These are phyloP conservation scores for Alviniconcha strummeri DNA, from an alignment of 2,888 invertebrate species.

Conservation along the genomic window DNA sequence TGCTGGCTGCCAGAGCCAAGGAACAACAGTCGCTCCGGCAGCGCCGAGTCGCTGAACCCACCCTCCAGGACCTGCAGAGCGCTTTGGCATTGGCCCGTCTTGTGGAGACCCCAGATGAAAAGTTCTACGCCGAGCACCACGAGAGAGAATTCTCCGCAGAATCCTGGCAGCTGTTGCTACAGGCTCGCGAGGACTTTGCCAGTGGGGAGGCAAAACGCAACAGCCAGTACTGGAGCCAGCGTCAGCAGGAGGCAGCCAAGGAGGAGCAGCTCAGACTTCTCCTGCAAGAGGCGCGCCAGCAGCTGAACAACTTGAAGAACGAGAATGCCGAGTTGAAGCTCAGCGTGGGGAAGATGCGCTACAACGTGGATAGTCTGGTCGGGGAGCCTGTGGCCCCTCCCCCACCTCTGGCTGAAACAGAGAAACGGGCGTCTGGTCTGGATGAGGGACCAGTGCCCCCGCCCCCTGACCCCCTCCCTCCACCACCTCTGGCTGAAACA, in stretches of 20 bases:
- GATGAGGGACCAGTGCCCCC: not conserved
- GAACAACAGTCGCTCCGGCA: not conserved
- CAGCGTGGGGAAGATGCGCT: not conserved
- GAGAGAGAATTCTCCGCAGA: not conserved
- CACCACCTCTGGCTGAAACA: not conserved
- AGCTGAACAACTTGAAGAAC: conserved; percentile 2
- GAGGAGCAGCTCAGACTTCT: not conserved
- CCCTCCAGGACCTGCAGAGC: conserved; percentile 3
- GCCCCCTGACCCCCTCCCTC: conserved; percentile 15
- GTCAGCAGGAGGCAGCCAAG: not conserved
- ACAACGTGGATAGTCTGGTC: not conserved
- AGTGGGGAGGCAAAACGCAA: not conserved
- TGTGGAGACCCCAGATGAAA: not conserved
- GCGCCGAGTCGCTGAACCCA: not conserved
- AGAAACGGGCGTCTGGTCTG: no score
- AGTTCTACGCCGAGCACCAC: not conserved
- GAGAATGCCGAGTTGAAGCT: conserved; percentile 26
- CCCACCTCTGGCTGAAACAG: no score
- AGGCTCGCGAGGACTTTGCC: conserved; percentile 6
- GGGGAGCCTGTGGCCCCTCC: no score
- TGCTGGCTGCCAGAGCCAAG: not conserved
- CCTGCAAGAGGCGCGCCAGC: not conserved
- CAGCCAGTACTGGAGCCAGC: not conserved
- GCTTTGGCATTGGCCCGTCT: conserved; percentile 9
- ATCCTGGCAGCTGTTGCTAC: conserved; percentile 16